phyloP scores from a whole-genome alignment of 1,140 invertebrate genomes.

The Bilobella aurantiaca region DNA sequence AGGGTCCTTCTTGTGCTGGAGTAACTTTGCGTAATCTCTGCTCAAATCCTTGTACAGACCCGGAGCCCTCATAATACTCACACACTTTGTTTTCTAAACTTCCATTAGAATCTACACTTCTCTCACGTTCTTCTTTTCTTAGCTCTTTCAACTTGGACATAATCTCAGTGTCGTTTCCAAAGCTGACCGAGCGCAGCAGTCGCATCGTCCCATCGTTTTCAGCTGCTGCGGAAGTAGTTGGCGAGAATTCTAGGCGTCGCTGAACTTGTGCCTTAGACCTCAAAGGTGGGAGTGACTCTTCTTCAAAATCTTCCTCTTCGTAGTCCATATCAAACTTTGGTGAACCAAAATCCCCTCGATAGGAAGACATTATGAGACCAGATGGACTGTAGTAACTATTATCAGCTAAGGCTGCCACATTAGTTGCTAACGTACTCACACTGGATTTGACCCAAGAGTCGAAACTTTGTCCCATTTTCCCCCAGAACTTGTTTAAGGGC shows the following conservation, averaged over 20 bases:
- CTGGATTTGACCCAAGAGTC: slow-evolving; percentile 34
- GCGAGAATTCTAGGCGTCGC: slow-evolving; percentile 24
- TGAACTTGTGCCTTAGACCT: slow-evolving; percentile 4
- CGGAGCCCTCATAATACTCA: slow-evolving; percentile 30
- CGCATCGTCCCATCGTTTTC: slow-evolving; percentile 22
- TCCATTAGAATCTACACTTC: slow-evolving; percentile 27
- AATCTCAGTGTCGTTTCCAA: slow-evolving; percentile 62
- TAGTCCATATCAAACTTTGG: slow-evolving; percentile 19
- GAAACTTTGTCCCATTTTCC: slow-evolving; percentile 32
- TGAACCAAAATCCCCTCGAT: slow-evolving; percentile 20
- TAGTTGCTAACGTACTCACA: slow-evolving; percentile 17
- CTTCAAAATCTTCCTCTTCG: slow-evolving; percentile 16
- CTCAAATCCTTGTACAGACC: too few relatives aligned
- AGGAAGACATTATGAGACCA: slow-evolving; percentile 27
- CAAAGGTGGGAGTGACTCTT: neutral
- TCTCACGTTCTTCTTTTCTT: slow-evolving; percentile 27
- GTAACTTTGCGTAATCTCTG: slow-evolving; percentile 30
- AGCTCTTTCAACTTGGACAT: slow-evolving; percentile 54
- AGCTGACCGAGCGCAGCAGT: slow-evolving; percentile 54
- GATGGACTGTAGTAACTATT: slow-evolving; percentile 32
- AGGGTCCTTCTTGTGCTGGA: slow-evolving; percentile 19
- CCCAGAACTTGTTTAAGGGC: slow-evolving; percentile 24
- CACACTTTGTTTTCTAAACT: slow-evolving; percentile 30
- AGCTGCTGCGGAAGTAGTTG: neutral
- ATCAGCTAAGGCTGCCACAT: slow-evolving; percentile 24